Evolutionary conservation across 2,888 invertebrate species (phyloP), one percentile per base, ranked within the genome.

Genomic region (Hedychridium roseum): DNA sequence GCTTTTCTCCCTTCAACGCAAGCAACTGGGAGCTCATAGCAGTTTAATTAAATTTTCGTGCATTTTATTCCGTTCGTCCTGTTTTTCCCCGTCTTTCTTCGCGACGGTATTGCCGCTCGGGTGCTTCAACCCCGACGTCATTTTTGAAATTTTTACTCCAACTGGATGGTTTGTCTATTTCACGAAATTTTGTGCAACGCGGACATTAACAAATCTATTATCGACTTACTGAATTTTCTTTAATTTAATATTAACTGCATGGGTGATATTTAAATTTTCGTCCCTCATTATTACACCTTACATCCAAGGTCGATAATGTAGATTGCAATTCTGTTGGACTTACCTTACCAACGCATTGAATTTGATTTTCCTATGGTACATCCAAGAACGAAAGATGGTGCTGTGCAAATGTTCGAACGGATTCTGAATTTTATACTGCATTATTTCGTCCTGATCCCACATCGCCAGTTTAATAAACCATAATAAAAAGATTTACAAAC

Each of bases 11-110:
- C 61, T 50, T 51, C 50, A 36, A 39, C 31, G 7, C 37, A 18
- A 35, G 18, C 26, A 42, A 7, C 43, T 28, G 35, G 55, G 58
- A 55, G 50, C 56, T 39, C 42, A 40, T 41, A 30, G 57, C 53
- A 60, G 60, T 71, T 73, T 73, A 73, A 73, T 73, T 72, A 73
- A 74, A 73, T 70, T 67, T 73, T 62, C 63, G 57, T 60, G 66
- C 68, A 67, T 71, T 71, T 70, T 68, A 68, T 67, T 64, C 64
- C 63, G 57, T 60, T 57, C 57, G 46, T 61, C 64, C 57, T 53
- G 48, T 49, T 58, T 50, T 52, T 35, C 40, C 57, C 49, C 48
- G 57, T 59, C 67, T 56, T 52, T 50, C 52, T 32, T 48, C 35
- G 23, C 30, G 15, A 31, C 3, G 14, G 2, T 31, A 31, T 15